These are phyloP conservation scores for Neolamprologus longior DNA, from an alignment of 2,113 vertebrate genomes.

Conservation along the genomic window DNA sequence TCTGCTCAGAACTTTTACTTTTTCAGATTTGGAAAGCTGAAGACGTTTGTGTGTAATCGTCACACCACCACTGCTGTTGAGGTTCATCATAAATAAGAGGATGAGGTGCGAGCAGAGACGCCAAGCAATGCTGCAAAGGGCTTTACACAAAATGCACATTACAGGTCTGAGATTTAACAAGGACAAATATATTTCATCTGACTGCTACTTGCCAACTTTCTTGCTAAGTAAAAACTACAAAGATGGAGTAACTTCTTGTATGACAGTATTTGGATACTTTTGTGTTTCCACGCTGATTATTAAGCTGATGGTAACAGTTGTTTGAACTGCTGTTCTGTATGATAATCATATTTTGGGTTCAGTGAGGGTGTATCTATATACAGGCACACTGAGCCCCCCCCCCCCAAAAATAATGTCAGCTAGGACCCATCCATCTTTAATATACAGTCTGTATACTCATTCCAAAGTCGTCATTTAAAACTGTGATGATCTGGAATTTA, in stretches of 20 bases:
- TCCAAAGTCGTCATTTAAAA: background rate
- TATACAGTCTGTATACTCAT: background rate
- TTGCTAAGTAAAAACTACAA: background rate
- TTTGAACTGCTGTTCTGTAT: background rate
- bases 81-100: background rate
- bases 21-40: background rate
- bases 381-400: fast-evolving
- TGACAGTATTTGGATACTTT: background rate
- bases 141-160: background rate
- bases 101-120: background rate
- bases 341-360: background rate
- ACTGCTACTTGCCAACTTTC: fast-evolving
- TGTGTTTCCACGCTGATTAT: background rate
- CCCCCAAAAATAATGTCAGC: background rate
- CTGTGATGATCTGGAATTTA: background rate
- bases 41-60: background rate
- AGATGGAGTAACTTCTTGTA: background rate
- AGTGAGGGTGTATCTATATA: fast-evolving
- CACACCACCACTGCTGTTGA: background rate
- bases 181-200: background rate
- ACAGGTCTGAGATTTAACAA: fast-evolving
- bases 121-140: background rate
- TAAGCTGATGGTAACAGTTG: background rate
- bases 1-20: background rate
- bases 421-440: background rate